Base-by-base conservation (phyloP, 2,113 vertebrate genomes). In the Caranx ignobilis region DNA sequence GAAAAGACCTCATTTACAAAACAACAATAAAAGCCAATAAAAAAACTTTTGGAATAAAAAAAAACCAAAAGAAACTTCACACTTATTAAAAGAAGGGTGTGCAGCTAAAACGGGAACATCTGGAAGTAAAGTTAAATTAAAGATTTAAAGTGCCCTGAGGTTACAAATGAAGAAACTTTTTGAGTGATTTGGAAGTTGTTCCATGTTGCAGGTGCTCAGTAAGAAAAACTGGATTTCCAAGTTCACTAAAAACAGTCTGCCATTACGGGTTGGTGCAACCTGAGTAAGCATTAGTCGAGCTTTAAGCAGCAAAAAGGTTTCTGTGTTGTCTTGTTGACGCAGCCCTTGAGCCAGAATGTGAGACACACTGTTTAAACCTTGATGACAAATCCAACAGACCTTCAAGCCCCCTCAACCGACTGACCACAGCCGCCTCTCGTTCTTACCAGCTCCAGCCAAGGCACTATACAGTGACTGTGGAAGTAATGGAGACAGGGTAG, bases 361-460 rank as follows among this genome's bases (percentile, higher is more conserved):
- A 69, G 72, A 52, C 43, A 64, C 45, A 37, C 71, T 21, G 18
- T 56, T 26, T 32, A 80, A 71, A 76, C 32, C 32, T 65, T 56
- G n/a, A 68, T 74, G 35, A 74, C 54, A 60, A 47, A 62, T 73
- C 13, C 45, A 67, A 70, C 34, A 62, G 4, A 11, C 39, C 4
- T 66, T 55, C 31, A 69, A 66, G 68, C 55, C 32, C 32, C 39
- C 1, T 61, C 26, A 50, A 1, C 21, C 47, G 61, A 45, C 11
- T 47, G 75, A 70, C 76, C 34, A 37, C 73, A 85, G 32, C 59
- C 72, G 70, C 41, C 68, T 31, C 41, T 50, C 6, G 3, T 72
- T 48, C 96, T 96, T 85, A 99, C 98, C 96, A 98, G 93, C 83
- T 99, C 96, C 68, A 99, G 89, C 97, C 98, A 99, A 0, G 97